A percentile compares a stretch with the other conserved stretches of the same genome.
These are phyloP conservation scores for Catamblyrhynchus diadema DNA, from an alignment of 2,797 vertebrate species.

Conservation along the genomic window DNA sequence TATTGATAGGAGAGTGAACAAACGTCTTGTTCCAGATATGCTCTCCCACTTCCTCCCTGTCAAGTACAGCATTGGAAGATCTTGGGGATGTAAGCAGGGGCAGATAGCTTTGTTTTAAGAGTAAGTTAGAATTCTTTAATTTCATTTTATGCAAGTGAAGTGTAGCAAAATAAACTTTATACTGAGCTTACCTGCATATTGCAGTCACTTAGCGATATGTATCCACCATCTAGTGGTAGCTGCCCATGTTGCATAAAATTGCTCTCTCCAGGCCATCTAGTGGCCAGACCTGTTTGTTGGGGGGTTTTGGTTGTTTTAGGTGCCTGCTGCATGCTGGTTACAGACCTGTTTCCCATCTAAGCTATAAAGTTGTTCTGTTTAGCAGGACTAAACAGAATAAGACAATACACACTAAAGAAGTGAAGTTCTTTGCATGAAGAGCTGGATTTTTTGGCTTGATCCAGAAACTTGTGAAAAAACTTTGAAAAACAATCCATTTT, in stretches of 20 bases:
- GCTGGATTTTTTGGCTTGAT: background rate
- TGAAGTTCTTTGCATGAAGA: background rate
- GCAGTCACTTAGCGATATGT: background rate
- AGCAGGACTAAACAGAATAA: background rate
- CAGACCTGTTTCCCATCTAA: background rate
- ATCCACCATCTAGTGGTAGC: constrained; percentile 70
- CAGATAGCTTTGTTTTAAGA: background rate
- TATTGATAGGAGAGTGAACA: background rate
- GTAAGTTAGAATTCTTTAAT: background rate
- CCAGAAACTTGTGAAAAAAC: background rate
- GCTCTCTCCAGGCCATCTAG: background rate
- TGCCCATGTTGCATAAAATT: constrained; percentile 19
- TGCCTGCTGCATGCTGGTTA: background rate
- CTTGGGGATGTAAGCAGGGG: rapidly evolving
- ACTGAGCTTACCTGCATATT: background rate
- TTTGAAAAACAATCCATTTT: background rate
- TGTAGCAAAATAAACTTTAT: background rate
- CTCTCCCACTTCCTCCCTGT: background rate
- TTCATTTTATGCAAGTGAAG: background rate
- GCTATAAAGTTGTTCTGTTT: background rate
- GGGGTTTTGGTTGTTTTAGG: background rate
- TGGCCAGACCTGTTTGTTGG: background rate
- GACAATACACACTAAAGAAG: background rate
- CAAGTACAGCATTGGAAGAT: rapidly evolving
- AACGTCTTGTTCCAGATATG: background rate